Conservation (phyloP, 2,888 invertebrate genomes). For the Oegoconia quadripuncta region DNA sequence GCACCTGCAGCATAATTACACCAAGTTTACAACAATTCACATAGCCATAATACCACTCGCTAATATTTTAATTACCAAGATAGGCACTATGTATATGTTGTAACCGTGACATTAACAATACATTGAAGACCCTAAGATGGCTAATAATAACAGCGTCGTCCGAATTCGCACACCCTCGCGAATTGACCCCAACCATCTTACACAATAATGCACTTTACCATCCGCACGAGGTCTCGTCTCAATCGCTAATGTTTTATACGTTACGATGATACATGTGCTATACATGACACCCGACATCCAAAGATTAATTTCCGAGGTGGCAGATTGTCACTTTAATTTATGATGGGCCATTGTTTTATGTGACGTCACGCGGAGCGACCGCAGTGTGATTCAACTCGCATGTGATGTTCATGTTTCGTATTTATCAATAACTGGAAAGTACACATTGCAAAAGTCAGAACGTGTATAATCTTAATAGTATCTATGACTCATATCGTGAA, state of each 20-base stretch:
- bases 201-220: conserved; percentile 76
- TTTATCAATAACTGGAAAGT: too few species aligned
- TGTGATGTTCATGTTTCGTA: conserved; percentile 3
- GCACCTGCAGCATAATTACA: too few species aligned
- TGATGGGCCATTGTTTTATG: conserved; percentile 68
- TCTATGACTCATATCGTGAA: too few species aligned
- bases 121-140: not conserved
- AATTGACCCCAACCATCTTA: conserved; percentile 62
- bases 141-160: not conserved
- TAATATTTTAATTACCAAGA: not conserved
- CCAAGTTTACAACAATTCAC: not conserved
- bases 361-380: conserved; percentile 61
- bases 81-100: not conserved
- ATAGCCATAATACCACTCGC: not conserved
- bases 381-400: conserved; percentile 43
- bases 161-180: conserved; percentile 58
- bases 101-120: not conserved
- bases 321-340: conserved; percentile 74
- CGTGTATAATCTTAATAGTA: too few species aligned
- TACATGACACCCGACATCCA: conserved; percentile 62
- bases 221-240: conserved; percentile 57
- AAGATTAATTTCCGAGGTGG: conserved; percentile 75
- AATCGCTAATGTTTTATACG: conserved; percentile 62
- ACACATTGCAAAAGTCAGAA: too few species aligned
- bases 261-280: conserved; percentile 13